Base-by-base conservation (phyloP, 2,113 vertebrate genomes). In the Apteryx owenii region DNA sequence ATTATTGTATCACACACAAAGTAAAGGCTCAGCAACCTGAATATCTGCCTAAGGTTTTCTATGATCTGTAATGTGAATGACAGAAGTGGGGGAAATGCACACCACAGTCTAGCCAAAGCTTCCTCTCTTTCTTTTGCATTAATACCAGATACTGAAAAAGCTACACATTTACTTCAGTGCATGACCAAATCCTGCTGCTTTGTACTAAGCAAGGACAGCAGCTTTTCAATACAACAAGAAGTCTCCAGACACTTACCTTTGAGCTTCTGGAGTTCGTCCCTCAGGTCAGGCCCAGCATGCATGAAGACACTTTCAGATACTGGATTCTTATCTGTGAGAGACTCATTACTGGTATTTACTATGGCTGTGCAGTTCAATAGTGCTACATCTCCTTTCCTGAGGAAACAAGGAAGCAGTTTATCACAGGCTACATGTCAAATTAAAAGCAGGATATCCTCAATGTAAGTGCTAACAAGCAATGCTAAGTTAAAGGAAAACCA, bases 271-370 rank as follows among this genome's bases (percentile, higher is more conserved):
- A 99, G 98, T 79, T 99, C 99, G 9, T 99, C 99, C 64, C 97
- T 98, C 75, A 99, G 98, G 95, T 99, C 99, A 7, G 99, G 98
- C 26, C 99, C 99, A 0, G 99, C 99, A 28, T 99, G 98, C 95
- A 98, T 97, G 90, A 99, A 99, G 96, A 99, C 98, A 92, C 98
- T 98, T 88, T 99, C 99, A 18, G 99, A 99, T 14, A 99, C 98
- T 0, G 98, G 98, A 94, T 99, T 99, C 96, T 99, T 99, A 98
- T 99, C 99, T 0, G 97, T 99, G 25, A 99, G 99, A 8, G 98
- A 98, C 97, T 99, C 99, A 91, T 99, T 99, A 97, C 98, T 99
- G 44, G 99, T 99, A 89, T 99, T 99, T 44, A 99, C 98, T 23
- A 99, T 98, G 78, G 99, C 99, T 1, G 99, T 99, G 98, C 99